Percentiles rank a stretch among this genome's conserved stretches.
phyloP scores from a whole-genome alignment of 2,113 vertebrate species.

The Dissostichus mawsoni region DNA sequence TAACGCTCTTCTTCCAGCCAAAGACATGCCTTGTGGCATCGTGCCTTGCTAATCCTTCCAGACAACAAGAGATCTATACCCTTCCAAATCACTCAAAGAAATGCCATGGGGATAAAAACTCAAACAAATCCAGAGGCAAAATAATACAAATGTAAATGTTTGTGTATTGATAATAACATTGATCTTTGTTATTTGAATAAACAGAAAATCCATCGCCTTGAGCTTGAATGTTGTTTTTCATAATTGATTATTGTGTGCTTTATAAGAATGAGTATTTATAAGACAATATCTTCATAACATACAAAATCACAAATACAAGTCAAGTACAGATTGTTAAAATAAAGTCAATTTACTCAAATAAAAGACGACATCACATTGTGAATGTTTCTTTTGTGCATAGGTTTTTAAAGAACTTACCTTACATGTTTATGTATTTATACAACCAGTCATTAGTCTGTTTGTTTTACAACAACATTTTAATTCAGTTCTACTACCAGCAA shows the following conservation, averaged over 20 bases:
- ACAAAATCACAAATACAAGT: neutral
- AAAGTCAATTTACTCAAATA: neutral
- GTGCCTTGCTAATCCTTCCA: conserved; percentile 43
- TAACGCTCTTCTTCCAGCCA: conserved; percentile 43
- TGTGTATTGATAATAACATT: conserved; percentile 5
- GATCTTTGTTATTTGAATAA: conserved; percentile 12
- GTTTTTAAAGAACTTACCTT: neutral
- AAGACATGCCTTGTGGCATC: conserved; percentile 41
- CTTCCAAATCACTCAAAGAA: conserved; percentile 39
- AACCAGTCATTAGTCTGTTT: neutral
- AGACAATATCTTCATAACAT: neutral
- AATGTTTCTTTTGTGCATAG: neutral
- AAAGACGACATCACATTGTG: neutral
- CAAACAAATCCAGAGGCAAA: neutral
- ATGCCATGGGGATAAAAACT: conserved; percentile 20
- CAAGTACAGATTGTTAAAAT: neutral
- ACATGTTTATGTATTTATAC: neutral
- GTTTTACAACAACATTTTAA: neutral
- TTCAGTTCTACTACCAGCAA: neutral
- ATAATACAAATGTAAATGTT: neutral
- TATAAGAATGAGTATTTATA: conserved; percentile 1
- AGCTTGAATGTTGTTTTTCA: neutral
- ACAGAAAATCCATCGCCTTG: conserved; percentile 2
- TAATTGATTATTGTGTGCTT: neutral
- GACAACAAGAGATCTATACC: conserved; percentile 27